Evolutionary conservation across 2,113 vertebrate species (phyloP).

Genomic region (Bos indicus): DNA sequence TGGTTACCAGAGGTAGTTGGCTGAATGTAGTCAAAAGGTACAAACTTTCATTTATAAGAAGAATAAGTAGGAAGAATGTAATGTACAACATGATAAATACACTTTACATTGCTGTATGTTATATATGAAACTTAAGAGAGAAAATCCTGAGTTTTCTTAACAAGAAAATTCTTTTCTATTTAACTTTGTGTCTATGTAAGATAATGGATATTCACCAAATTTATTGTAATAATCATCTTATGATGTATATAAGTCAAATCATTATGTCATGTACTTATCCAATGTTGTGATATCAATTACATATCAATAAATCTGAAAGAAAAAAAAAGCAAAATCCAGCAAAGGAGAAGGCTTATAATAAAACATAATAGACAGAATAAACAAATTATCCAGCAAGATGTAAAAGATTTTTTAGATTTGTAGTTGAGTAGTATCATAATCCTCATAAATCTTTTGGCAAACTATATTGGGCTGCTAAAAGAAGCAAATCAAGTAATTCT

Average conservation of each 20-base stretch:
- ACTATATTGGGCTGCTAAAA: not conserved
- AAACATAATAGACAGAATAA: not conserved
- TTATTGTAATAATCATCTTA: not conserved
- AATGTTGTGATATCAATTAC: not conserved
- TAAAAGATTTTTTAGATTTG: not conserved
- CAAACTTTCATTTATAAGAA: not conserved
- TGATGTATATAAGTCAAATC: not conserved
- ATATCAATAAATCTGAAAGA: not conserved
- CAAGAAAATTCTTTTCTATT: not conserved
- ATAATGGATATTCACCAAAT: not conserved
- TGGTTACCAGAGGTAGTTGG: not conserved
- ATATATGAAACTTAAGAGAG: not conserved
- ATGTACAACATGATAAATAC: not conserved
- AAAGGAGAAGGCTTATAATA: not conserved
- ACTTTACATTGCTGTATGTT: not conserved
- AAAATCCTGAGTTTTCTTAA: not conserved
- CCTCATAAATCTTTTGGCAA: not conserved
- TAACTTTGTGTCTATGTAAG: not conserved
- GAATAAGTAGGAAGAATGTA: not conserved
- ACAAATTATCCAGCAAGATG: not conserved
- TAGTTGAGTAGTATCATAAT: not conserved
- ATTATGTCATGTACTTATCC: not conserved
- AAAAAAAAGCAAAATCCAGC: not conserved
- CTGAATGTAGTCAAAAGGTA: not conserved
- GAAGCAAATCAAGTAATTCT: slow-evolving; percentile 5